Base-by-base conservation (phyloP, 2,888 invertebrate species). In the Trichopoda pennipes region DNA sequence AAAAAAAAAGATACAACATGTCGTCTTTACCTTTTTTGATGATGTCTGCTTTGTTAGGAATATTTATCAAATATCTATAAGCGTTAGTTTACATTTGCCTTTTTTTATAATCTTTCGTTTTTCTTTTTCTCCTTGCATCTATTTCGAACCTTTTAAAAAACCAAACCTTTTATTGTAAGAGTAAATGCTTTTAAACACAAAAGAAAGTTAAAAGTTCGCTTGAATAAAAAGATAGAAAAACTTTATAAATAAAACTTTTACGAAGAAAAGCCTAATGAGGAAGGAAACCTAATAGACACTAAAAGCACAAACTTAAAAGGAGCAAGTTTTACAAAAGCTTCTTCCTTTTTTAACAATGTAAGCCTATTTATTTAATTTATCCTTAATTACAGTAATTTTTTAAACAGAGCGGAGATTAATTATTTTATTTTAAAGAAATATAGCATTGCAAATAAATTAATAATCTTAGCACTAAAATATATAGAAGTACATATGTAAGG, bases 141-240 rank as follows among this genome's bases (percentile, higher is more conserved):
- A 53, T 17, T 58, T 58, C 16, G 53, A 70, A 35, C 49, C 51
- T 44, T 16, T 19, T 3, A 61, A 28, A n/a, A n/a, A 21, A 17
- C 32, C 8, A 10, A n/a, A n/a, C n/a, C n/a, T 32, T 35, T 58
- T 58, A 9, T 35, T 58, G n/a, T 14, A n/a, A 28, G 9, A 49
- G 21, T 21, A 70, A 69, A 16, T 51, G 56, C 51, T 66, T 80
- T 60, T 38, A 28, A 38, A 44, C 58, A 63, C 28, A 63, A 63
- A 68, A 32, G 53, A 72, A 61, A 66, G 47, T 49, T 61, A 32
- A 76, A 53, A 6, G 19, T 60, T 66, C 32, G 28, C 53, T 76
- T 61, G 56, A 14, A 66, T 38, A 68, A 23, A 61, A 56, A 38
- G 14, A 55, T 21, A 68, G 16, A 10, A 53, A 66, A 60, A 56